phyloP scores from a whole-genome alignment of 2,113 vertebrate genomes.

The Ceyx margarethae region DNA sequence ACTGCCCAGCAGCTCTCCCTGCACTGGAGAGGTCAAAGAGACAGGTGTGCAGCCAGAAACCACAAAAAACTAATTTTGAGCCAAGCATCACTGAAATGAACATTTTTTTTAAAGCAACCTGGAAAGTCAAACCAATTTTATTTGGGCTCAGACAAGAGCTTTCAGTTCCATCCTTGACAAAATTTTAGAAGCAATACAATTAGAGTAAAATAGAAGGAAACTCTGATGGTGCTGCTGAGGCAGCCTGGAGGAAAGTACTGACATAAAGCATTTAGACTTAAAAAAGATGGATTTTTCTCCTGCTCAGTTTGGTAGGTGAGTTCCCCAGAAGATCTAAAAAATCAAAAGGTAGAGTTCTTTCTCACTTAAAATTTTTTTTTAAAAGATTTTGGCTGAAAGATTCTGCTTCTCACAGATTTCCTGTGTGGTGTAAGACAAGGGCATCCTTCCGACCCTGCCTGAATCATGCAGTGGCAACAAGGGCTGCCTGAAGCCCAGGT shows the following conservation, averaged over 20 bases:
- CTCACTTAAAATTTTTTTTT: neutral
- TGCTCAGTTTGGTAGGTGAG: neutral
- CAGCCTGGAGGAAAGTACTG: neutral
- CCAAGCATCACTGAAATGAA: neutral
- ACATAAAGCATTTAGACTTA: neutral
- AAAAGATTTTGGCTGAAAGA: neutral
- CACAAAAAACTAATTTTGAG: neutral
- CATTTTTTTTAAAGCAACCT: neutral
- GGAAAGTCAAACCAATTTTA: neutral
- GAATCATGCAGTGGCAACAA: fast-evolving
- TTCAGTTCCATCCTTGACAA: neutral
- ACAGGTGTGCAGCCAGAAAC: neutral
- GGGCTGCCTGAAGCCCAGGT: neutral
- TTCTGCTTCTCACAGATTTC: neutral
- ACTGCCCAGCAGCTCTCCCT: neutral
- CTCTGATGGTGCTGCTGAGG: neutral
- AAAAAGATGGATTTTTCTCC: neutral
- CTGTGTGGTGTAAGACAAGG: neutral
- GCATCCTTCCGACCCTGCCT: neutral
- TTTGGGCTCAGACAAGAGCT: neutral
- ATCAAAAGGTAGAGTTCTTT: neutral
- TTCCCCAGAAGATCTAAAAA: neutral
- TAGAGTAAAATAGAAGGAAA: neutral
- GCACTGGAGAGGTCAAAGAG: neutral
- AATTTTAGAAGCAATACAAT: neutral